Evolutionary conservation across 2,797 vertebrate genomes (phyloP).

Genomic region (Fistularia commersonii): DNA sequence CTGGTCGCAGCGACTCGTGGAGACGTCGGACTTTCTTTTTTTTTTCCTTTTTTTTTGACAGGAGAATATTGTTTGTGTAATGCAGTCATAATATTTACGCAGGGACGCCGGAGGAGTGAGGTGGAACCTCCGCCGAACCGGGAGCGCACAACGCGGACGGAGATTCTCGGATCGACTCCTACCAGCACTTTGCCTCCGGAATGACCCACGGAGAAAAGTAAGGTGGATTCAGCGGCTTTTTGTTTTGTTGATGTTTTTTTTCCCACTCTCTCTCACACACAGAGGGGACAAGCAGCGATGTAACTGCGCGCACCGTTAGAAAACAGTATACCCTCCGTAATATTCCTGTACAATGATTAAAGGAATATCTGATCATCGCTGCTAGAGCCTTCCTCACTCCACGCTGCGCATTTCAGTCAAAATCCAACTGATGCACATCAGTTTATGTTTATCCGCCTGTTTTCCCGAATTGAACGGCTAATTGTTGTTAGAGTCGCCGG

Average conservation of each 20-base stretch:
- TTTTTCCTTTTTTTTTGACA: constrained; percentile 15
- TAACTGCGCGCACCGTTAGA: too few relatives aligned
- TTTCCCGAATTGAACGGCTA: constrained; percentile 8
- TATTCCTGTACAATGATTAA: too few relatives aligned
- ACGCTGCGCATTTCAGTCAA: constrained; percentile 3
- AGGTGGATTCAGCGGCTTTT: constrained; percentile 47
- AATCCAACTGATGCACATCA: neutral
- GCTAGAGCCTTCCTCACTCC: constrained; percentile 6
- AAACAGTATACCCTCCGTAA: too few relatives aligned
- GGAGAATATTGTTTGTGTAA: constrained; percentile 68
- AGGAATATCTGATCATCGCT: too few relatives aligned
- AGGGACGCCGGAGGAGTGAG: constrained; percentile 55
- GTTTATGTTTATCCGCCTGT: constrained; percentile 17
- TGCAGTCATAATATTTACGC: constrained; percentile 69
- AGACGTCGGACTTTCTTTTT: constrained; percentile 44
- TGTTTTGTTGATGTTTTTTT: constrained; percentile 29
- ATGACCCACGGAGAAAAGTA: constrained; percentile 63
- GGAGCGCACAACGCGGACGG: constrained; percentile 53
- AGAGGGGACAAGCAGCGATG: too few relatives aligned
- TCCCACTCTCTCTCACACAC: too few relatives aligned
- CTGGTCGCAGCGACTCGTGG: constrained; percentile 41
- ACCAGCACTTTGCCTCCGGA: constrained; percentile 31
- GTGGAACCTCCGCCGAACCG: constrained; percentile 49
- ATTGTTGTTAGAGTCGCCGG: constrained; percentile 18
- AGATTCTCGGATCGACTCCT: constrained; percentile 51